A percentile compares a stretch with the other conserved stretches of the same genome.
phyloP scores from a whole-genome alignment of 2,113 vertebrate genomes.

The Sinocyclocheilus anshuiensis region DNA sequence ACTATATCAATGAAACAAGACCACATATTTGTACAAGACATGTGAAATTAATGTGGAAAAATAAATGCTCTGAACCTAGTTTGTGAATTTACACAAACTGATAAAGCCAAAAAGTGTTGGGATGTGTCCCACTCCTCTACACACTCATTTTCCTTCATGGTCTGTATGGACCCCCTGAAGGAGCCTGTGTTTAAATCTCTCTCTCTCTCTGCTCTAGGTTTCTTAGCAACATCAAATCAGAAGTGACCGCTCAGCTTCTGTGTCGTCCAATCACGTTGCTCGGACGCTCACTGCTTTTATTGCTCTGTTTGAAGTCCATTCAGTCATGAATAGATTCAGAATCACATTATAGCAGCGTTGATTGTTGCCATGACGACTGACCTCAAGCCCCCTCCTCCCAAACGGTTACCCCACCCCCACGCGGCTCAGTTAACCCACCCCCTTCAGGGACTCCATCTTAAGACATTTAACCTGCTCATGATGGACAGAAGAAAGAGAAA shows the following conservation, averaged over 20 bases:
- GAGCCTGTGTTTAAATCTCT: background rate
- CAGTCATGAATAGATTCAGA: conserved; percentile 53
- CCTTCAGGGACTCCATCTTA: conserved; percentile 17
- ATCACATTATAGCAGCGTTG: conserved; percentile 61
- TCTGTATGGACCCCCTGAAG: too few species aligned
- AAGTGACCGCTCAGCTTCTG: conserved; percentile 12
- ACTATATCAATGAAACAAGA: too few species aligned
- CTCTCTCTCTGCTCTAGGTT: conserved; percentile 27
- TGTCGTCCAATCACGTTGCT: conserved; percentile 19
- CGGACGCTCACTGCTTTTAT: background rate
- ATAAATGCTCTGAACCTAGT: too few species aligned
- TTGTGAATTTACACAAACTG: too few species aligned
- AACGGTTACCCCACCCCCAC: background rate
- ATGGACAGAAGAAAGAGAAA: background rate
- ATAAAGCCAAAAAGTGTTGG: too few species aligned
- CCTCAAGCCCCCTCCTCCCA: conserved; percentile 19
- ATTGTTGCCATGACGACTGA: conserved; percentile 66
- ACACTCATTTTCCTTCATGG: too few species aligned
- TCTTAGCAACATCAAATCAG: conserved; percentile 59
- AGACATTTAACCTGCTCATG: background rate
- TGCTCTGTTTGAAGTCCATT: conserved; percentile 38
- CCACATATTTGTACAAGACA: too few species aligned
- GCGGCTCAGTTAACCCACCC: conserved; percentile 41
- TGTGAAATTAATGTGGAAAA: too few species aligned
- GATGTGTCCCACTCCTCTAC: too few species aligned